phyloP scores from a whole-genome alignment of 2,797 vertebrate genomes.

The Falco naumanni region DNA sequence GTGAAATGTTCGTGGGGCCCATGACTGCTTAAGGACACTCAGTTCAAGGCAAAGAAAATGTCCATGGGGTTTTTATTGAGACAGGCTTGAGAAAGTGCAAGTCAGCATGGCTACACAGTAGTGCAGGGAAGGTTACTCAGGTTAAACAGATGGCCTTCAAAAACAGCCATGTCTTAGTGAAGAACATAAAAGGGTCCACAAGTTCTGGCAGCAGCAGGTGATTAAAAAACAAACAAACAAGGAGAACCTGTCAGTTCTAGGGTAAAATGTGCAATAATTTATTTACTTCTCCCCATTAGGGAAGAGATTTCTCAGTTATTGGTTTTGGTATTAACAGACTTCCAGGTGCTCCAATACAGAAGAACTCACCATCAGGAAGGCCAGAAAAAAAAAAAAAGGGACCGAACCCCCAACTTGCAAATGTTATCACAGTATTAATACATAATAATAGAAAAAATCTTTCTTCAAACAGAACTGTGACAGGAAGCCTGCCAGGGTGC shows the following conservation, averaged over 20 bases:
- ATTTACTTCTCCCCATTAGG: background rate
- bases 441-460: background rate
- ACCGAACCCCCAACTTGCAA: background rate
- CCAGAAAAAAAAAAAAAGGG: background rate
- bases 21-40: background rate
- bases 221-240: background rate
- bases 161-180: background rate
- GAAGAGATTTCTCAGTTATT: background rate
- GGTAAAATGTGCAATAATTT: background rate
- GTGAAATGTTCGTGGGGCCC: background rate
- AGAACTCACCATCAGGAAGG: background rate
- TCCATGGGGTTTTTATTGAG: rapidly evolving
- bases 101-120: rapidly evolving
- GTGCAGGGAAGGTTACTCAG: background rate
- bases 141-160: background rate
- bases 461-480: background rate
- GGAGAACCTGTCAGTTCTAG: background rate
- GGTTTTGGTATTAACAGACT: background rate
- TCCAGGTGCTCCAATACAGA: background rate
- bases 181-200: background rate
- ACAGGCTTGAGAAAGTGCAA: background rate
- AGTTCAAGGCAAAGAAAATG: background rate
- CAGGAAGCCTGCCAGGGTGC: background rate
- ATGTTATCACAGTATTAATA: background rate
- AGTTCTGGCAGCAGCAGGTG: background rate